These are phyloP conservation scores for Cariama cristata DNA, from an alignment of 2,113 vertebrate genomes.

Conservation along the genomic window DNA sequence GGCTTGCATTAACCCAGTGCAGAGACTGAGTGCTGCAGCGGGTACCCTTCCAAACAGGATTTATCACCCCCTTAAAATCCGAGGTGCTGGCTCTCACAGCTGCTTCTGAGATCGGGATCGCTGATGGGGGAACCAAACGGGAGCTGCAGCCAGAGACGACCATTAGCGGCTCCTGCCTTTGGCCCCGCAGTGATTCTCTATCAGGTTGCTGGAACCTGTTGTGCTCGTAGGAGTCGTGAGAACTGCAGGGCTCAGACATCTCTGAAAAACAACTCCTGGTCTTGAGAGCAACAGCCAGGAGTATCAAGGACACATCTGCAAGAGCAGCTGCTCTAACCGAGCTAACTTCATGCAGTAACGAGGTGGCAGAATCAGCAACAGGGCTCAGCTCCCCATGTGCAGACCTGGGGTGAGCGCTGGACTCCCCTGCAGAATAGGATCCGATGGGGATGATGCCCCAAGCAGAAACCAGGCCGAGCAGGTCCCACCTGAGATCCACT, in stretches of 20 bases:
- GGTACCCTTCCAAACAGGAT: not conserved
- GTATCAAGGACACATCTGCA: not conserved
- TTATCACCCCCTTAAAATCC: not conserved
- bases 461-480: not conserved
- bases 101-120: not conserved
- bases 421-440: not conserved
- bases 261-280: not conserved
- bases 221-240: not conserved
- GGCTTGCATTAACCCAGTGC: not conserved
- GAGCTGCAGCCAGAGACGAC: not conserved
- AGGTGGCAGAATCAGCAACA: not conserved
- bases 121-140: not conserved
- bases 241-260: not conserved
- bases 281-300: not conserved
- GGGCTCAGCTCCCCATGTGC: not conserved
- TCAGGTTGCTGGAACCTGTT: not conserved
- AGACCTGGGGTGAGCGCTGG: not conserved
- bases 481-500: fast-evolving
- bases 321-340: not conserved
- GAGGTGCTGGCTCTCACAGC: not conserved
- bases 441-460: fast-evolving
- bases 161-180: not conserved
- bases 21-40: not conserved
- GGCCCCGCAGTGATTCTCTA: not conserved
- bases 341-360: fast-evolving